Conservation (phyloP, 2,797 vertebrate species). For the Trematomus bernacchii region DNA sequence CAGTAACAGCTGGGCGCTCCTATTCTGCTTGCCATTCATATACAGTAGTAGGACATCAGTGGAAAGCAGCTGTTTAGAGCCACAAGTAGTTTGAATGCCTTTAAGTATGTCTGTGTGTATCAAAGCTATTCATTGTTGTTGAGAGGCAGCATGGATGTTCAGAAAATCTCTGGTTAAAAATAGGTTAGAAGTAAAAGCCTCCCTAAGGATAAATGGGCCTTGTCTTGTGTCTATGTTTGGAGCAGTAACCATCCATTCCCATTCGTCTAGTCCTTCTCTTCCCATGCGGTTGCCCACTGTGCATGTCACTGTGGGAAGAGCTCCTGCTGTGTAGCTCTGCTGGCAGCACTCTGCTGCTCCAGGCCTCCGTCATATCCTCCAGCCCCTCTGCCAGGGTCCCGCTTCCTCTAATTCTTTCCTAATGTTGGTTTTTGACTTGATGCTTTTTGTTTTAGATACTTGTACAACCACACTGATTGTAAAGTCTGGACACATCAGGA, state of each 20-base stretch:
- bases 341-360: slow-evolving; percentile 52
- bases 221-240: slow-evolving; percentile 36
- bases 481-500: neutral
- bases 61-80: neutral
- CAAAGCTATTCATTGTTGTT: slow-evolving; percentile 11
- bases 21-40: neutral
- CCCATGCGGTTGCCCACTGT: slow-evolving; percentile 56
- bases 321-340: slow-evolving; percentile 56
- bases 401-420: slow-evolving; percentile 49
- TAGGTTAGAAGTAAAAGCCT: slow-evolving; percentile 6
- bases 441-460: slow-evolving; percentile 29
- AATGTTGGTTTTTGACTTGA: slow-evolving; percentile 24
- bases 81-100: neutral
- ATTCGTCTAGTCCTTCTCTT: slow-evolving; percentile 43
- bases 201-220: neutral
- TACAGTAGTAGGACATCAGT: neutral
- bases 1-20: slow-evolving; percentile 29
- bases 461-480: neutral
- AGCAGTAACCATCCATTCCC: slow-evolving; percentile 30
- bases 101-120: neutral
- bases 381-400: slow-evolving; percentile 49
- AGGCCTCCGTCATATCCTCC: slow-evolving; percentile 47
- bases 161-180: slow-evolving; percentile 23
- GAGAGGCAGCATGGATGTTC: neutral
- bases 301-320: slow-evolving; percentile 56